These are phyloP conservation scores for Rhizoglyphus robini DNA, from an alignment of 1,140 invertebrate species.

Conservation along the genomic window DNA sequence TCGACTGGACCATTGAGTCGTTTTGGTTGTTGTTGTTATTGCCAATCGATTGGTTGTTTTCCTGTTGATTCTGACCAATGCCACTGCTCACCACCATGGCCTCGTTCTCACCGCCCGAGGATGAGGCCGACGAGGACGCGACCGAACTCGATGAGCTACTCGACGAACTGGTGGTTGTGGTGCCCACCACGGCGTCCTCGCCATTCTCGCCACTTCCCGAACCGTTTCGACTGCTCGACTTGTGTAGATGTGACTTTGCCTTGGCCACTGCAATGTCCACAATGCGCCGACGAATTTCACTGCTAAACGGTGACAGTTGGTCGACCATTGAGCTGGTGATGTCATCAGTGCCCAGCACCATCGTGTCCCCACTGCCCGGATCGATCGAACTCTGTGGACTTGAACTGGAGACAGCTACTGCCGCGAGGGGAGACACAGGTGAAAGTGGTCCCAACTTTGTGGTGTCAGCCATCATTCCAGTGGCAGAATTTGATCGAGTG, in stretches of 20 bases:
- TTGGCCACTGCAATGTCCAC: not conserved
- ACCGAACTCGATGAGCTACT: no score
- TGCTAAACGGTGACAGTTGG: not conserved
- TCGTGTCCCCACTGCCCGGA: not conserved
- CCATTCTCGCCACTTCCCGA: not conserved
- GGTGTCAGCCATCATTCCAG: not conserved
- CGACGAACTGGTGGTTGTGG: no score
- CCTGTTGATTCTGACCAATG: no score
- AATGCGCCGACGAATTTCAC: not conserved
- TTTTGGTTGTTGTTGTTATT: no score
- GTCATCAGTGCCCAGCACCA: not conserved
- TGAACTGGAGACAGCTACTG: not conserved
- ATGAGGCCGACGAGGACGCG: no score
- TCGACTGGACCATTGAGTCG: no score
- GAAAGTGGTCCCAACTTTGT: not conserved
- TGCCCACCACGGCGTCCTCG: not conserved
- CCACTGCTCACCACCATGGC: no score
- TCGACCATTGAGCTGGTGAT: not conserved
- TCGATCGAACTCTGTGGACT: not conserved
- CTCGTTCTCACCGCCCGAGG: no score
- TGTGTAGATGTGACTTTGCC: not conserved
- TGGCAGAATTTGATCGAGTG: not conserved
- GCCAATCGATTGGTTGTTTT: no score
- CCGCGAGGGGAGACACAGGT: conserved; percentile 4
- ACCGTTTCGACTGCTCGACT: not conserved